Conservation (phyloP, 2,113 vertebrate genomes). For the Athene cunicularia region DNA sequence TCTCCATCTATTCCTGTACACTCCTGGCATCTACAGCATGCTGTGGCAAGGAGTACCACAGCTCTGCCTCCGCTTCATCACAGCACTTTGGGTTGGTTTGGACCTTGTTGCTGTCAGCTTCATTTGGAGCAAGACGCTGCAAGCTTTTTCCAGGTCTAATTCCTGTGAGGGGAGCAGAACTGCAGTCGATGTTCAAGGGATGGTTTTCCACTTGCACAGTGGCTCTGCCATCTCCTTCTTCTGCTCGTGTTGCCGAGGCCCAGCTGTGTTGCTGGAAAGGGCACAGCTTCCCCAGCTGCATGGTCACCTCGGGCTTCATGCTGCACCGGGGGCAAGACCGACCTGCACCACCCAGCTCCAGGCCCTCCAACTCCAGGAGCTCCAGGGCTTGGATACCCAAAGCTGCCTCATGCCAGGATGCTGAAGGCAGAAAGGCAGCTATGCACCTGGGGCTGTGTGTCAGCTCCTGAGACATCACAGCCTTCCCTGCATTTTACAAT, state of each 20-base stretch:
- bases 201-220: neutral
- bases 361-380: neutral
- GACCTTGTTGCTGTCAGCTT: neutral
- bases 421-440: neutral
- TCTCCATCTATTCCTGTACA: neutral
- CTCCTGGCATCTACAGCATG: neutral
- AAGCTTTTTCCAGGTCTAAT: neutral
- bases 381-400: neutral
- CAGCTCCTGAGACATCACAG: neutral
- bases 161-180: neutral
- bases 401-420: neutral
- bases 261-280: neutral
- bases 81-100: neutral
- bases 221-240: neutral
- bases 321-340: fast-evolving
- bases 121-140: neutral
- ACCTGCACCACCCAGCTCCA: neutral
- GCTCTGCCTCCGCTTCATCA: neutral
- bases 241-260: neutral
- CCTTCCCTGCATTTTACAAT: neutral
- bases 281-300: neutral
- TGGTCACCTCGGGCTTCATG: fast-evolving
- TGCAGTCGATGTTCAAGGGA: neutral
- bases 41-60: neutral
- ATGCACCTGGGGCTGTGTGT: fast-evolving